Percentiles rank a stretch among this genome's conserved stretches.
Conservation (phyloP, 1,140 invertebrate species). For the Lepidurus arcticus region DNA sequence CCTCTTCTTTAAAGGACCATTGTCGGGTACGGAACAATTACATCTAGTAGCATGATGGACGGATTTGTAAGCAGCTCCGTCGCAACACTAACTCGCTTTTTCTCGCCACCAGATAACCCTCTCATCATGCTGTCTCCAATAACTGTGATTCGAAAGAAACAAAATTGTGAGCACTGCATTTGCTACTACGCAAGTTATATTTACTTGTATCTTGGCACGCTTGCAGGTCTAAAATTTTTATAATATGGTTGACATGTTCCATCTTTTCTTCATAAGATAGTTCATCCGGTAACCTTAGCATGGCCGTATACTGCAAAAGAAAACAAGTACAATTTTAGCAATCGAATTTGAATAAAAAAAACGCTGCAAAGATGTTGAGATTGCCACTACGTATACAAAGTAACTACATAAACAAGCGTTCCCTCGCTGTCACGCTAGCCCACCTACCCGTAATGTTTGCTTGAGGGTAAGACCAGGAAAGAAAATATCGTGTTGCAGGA, state of each 20-base stretch:
- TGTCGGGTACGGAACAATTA: slow-evolving; percentile 49
- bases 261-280: slow-evolving; percentile 68
- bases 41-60: slow-evolving; percentile 73
- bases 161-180: slow-evolving; percentile 7
- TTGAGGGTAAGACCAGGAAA: slow-evolving; percentile 72
- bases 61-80: slow-evolving; percentile 83
- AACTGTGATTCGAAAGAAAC: slow-evolving; percentile 48
- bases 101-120: slow-evolving; percentile 78
- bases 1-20: not conserved
- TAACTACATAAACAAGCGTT: not conserved
- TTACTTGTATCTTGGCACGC: slow-evolving; percentile 70
- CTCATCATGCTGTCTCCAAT: slow-evolving; percentile 72
- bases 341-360: not conserved
- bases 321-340: slow-evolving; percentile 31
- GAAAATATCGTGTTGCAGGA: slow-evolving; percentile 78
- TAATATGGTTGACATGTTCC: slow-evolving; percentile 71
- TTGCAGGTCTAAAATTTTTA: slow-evolving; percentile 67
- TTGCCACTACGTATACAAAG: not conserved
- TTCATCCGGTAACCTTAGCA: slow-evolving; percentile 66
- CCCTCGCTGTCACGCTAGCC: not conserved
- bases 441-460: slow-evolving; percentile 66
- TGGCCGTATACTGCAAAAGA: slow-evolving; percentile 58
- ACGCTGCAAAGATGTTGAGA: no score
- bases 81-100: slow-evolving; percentile 78
- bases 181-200: slow-evolving; percentile 26